These are phyloP conservation scores for Phenganax marumi DNA, from an alignment of 92 coral and sea anemone species.

Conservation along the genomic window DNA sequence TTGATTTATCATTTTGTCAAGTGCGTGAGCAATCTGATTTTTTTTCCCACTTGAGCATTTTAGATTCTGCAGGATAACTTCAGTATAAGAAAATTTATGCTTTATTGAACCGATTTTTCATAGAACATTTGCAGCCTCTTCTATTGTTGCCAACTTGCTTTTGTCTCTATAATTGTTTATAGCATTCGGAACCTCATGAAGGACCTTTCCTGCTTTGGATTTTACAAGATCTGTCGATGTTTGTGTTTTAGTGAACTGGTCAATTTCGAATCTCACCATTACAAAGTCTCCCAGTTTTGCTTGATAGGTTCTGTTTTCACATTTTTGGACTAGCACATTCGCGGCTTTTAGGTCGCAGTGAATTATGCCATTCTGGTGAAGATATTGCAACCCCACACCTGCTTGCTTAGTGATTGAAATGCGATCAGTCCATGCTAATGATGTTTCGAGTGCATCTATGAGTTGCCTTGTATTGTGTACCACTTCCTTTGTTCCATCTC, in stretches of 20 bases:
- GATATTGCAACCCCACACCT: not conserved
- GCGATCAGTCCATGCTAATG: not conserved
- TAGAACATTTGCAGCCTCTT: too few relatives aligned
- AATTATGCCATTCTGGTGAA: not conserved
- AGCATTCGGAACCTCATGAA: constrained; percentile 29
- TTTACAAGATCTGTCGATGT: not conserved
- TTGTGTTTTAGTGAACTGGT: constrained; percentile 14
- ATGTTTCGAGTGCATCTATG: not conserved
- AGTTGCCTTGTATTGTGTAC: not conserved
- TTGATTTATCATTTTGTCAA: too few relatives aligned
- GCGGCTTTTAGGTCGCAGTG: not conserved
- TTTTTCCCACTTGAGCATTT: too few relatives aligned
- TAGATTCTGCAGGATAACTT: too few relatives aligned
- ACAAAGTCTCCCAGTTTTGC: not conserved
- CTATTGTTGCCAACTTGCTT: too few relatives aligned
- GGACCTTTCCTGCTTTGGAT: not conserved
- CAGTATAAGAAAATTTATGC: too few relatives aligned
- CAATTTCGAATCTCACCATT: not conserved
- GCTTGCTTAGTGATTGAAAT: not conserved
- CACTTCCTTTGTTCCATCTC: constrained; percentile 6
- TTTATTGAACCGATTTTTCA: too few relatives aligned
- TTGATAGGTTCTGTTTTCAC: not conserved
- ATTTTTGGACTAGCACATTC: not conserved
- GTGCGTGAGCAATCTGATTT: too few relatives aligned
- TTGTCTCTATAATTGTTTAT: constrained; percentile 45